Evolutionary conservation across 2,888 invertebrate species (phyloP).

Genomic region (Stomorhina lunata): DNA sequence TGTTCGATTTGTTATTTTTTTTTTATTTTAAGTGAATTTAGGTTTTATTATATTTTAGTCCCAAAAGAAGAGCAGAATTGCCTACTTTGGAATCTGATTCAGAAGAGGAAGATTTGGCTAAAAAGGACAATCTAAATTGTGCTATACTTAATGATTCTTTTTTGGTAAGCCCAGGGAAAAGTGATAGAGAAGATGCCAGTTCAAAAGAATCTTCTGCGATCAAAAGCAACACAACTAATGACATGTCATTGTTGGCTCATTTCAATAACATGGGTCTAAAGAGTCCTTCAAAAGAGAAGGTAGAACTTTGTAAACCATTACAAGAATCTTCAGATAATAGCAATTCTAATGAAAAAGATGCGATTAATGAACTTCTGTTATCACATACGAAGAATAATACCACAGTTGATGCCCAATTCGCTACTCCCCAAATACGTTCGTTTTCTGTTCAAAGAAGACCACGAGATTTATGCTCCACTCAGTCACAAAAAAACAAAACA

Average conservation of each 20-base stretch:
- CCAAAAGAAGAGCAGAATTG: slow-evolving; percentile 76
- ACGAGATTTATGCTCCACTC: slow-evolving; percentile 70
- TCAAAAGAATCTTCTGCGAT: slow-evolving; percentile 52
- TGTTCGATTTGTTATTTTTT: slow-evolving; percentile 40
- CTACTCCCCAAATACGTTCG: slow-evolving; percentile 76
- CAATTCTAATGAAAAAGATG: background rate
- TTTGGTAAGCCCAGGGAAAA: slow-evolving; percentile 74
- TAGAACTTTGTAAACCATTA: background rate
- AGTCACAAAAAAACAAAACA: slow-evolving; percentile 69
- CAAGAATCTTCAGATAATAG: background rate
- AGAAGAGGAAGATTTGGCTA: slow-evolving; percentile 70
- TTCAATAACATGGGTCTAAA: slow-evolving; percentile 75
- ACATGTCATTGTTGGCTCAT: slow-evolving; percentile 72
- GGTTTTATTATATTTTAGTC: slow-evolving; percentile 68
- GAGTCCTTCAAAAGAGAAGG: slow-evolving; percentile 61
- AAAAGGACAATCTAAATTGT: slow-evolving; percentile 76
- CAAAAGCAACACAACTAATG: slow-evolving; percentile 39
- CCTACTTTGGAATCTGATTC: slow-evolving; percentile 76
- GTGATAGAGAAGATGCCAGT: slow-evolving; percentile 66
- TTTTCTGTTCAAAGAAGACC: slow-evolving; percentile 69
- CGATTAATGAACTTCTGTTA: background rate
- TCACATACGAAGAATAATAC: slow-evolving; percentile 16
- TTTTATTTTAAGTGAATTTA: background rate
- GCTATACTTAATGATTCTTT: slow-evolving; percentile 79
- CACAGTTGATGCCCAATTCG: slow-evolving; percentile 71